Percentiles rank a stretch among this genome's conserved stretches.
These are phyloP conservation scores for Luperina testacea DNA, from an alignment of 2,888 invertebrate species.

Conservation along the genomic window DNA sequence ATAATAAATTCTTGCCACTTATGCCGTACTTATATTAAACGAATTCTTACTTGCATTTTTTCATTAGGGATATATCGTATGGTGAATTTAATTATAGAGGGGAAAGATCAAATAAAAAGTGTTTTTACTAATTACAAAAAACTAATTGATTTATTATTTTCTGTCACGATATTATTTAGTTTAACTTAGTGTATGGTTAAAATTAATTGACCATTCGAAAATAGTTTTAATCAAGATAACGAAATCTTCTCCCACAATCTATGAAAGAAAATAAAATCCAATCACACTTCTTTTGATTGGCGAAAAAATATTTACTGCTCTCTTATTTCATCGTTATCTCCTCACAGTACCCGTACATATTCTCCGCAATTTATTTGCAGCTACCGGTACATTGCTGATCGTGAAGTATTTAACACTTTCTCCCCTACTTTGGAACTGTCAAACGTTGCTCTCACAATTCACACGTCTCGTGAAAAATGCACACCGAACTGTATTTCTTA, in stretches of 20 bases:
- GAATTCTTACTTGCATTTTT: conserved; percentile 19
- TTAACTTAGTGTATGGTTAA: not conserved
- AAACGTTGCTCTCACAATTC: conserved; percentile 67
- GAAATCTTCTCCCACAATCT: conserved; percentile 25
- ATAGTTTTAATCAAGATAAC: conserved; percentile 14
- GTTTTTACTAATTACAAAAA: conserved; percentile 5
- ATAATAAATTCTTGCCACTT: conserved; percentile 47
- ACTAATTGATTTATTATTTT: not conserved
- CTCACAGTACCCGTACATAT: conserved; percentile 25
- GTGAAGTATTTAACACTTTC: conserved; percentile 50
- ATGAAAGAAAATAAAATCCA: conserved; percentile 38
- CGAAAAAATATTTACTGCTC: conserved; percentile 29
- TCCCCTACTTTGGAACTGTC: conserved; percentile 60
- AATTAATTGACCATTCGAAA: conserved; percentile 1
- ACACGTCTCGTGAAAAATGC: conserved; percentile 64
- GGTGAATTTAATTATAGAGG: not conserved
- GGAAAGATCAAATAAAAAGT: not conserved
- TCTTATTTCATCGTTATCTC: conserved; percentile 36
- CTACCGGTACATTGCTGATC: conserved; percentile 29
- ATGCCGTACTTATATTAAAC: conserved; percentile 23
- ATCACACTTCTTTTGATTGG: conserved; percentile 28
- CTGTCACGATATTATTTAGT: not conserved
- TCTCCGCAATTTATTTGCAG: conserved; percentile 33
- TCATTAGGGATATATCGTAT: not conserved
- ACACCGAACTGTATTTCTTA: conserved; percentile 47